Evolutionary conservation across 2,113 vertebrate species (phyloP), one percentile per base, ranked within the genome.

Genomic region (Galemys pyrenaicus): DNA sequence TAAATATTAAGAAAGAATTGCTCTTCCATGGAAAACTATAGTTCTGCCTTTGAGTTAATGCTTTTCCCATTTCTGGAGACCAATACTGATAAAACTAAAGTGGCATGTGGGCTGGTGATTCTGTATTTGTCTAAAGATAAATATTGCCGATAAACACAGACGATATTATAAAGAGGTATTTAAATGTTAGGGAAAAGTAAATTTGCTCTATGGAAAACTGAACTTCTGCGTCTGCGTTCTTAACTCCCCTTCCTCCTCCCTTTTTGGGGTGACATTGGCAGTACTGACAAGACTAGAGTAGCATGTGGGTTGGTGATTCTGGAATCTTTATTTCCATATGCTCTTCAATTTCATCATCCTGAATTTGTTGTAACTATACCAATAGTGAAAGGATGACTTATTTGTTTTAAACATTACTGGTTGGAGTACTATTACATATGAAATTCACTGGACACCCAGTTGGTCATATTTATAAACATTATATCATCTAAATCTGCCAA

Each of bases 1-100:
- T 90, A 86, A 96, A 71, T 51, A 16, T 80, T 71, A 87, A 92
- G 24, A 94, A 71, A 44, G 28, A 87, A 39, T 71, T 82, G 37
- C n/a, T 71, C 44, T 71, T 92, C 79, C 30, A n/a, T 78, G 26
- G 68, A 94, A 81, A 84, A 77, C 62, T 10, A 0, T 60, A 13
- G 91, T 80, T 84, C 74, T 75, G 9, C 54, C 37, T 88, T 85
- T 82, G 75, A 71, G 12, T 28, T 85, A 73, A 44, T 41, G 35
- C 32, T 81, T 60, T 68, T 68, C 17, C 7, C 20, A 44, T 6
- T 87, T 90, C 64, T 9, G 12, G 41, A 20, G 35, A 0, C n/a
- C 30, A 73, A 7, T 67, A 67, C 32, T 65, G 58, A 90, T 32
- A 87, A 68, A 64, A 35, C 56, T 41, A 24, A 65, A 79, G 24